Evolutionary conservation across 2,113 vertebrate species (phyloP).

Genomic region (Hepsetus odoe): DNA sequence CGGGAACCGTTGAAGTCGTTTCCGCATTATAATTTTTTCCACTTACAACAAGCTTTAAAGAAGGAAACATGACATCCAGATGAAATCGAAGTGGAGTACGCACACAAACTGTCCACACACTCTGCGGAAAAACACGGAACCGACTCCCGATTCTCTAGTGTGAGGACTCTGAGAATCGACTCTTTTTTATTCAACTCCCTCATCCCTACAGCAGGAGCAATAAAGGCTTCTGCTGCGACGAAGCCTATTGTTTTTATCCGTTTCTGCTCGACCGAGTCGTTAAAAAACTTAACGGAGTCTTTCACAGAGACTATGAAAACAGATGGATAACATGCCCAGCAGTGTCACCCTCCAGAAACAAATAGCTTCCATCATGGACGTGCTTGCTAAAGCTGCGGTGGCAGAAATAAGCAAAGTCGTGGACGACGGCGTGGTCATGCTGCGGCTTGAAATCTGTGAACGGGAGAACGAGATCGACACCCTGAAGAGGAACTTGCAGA

Average conservation of each 20-base stretch:
- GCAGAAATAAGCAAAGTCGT: constrained; percentile 58
- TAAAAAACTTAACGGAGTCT: not conserved
- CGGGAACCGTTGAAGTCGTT: not conserved
- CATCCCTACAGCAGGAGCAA: no score
- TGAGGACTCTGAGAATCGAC: not conserved
- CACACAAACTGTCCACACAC: no score
- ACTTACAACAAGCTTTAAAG: not conserved
- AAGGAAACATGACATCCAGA: not conserved
- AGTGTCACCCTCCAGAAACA: constrained; percentile 50
- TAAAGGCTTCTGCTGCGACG: not conserved
- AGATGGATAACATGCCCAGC: constrained; percentile 50
- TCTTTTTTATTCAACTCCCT: not conserved
- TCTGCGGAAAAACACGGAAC: no score
- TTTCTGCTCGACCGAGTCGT: not conserved
- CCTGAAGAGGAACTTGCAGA: constrained; percentile 42
- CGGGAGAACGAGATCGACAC: constrained; percentile 53
- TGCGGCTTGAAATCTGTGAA: constrained; percentile 55
- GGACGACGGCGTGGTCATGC: constrained; percentile 51
- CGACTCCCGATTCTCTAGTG: not conserved
- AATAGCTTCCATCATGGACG: constrained; percentile 56
- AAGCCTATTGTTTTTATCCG: not conserved
- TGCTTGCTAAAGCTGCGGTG: constrained; percentile 56
- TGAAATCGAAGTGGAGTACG: no score
- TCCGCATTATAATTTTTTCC: no score
- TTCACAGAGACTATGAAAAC: not conserved